A percentile compares a stretch with the other conserved stretches of the same genome.
These are phyloP conservation scores for Numenius arquata DNA, from an alignment of 2,113 vertebrate species.

Conservation along the genomic window DNA sequence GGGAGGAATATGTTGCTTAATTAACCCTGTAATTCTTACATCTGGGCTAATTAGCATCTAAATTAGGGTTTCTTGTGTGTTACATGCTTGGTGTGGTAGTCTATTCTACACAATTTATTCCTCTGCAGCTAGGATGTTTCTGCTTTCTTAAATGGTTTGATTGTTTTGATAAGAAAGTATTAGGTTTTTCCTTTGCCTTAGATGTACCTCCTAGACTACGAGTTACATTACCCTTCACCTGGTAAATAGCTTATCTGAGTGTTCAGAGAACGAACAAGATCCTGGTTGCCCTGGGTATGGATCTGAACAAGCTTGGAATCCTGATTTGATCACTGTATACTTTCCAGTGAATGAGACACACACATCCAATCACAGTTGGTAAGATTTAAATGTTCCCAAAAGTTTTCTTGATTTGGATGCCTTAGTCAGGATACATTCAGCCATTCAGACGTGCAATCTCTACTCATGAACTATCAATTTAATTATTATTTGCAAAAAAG, in stretches of 20 bases:
- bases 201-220: background rate
- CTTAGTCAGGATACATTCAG: background rate
- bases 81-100: background rate
- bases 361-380: background rate
- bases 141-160: background rate
- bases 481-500: background rate
- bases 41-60: slow-evolving; percentile 67
- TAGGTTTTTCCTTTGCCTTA: background rate
- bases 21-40: slow-evolving; percentile 71
- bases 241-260: background rate
- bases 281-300: background rate
- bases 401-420: background rate
- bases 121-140: background rate
- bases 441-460: background rate
- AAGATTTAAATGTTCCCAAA: background rate
- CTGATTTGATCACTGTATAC: background rate
- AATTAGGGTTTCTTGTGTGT: slow-evolving; percentile 44
- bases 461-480: background rate
- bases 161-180: background rate
- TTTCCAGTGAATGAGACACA: background rate
- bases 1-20: slow-evolving; percentile 55
- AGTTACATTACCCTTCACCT: background rate
- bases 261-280: background rate
- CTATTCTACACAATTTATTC: background rate
- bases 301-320: background rate